Evolutionary conservation across 1,140 invertebrate species (phyloP), one percentile per base, ranked within the genome.

Genomic region (Conopomorpha cramerella): DNA sequence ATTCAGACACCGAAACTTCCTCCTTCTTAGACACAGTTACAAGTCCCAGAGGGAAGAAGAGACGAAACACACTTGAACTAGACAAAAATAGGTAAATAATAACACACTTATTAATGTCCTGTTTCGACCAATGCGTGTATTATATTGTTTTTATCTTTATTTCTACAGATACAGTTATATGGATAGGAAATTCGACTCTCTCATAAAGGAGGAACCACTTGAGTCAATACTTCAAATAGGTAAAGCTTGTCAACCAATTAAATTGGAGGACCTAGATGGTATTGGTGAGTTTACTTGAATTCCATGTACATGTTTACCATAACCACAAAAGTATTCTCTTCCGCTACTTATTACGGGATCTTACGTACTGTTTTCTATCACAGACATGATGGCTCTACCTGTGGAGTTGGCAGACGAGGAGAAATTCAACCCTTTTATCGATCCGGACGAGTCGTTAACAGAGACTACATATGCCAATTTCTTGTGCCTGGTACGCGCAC

Each of bases 391-490:
- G 70, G 66, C 66, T 1, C 36, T 74, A 30, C 70, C 66, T 4
- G 58, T 74, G 19, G 66, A 74, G 36, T 18, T 74, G 32, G 70
- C 59, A 6, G 63, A 74, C 19, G 66, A 74, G 0, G 49, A 53
- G 30, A 55, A 49, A 16, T 51, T 57, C 26, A 55, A 51, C 23
- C 43, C 58, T 39, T 33, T 81, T 82, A 54, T 51, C 82, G 38
- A 88, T 79, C 79, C 85, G 1, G 67, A 72, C 14, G 57, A 62
- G 12, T 55, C 62, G 0, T 31, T 74, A 2, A 72, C 64, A 3
- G 63, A 89, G 64, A 89, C 89, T 30, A 90, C 88, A 0, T 88
- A 93, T 41, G 80, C 86, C 0, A 91, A 87, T 60, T 94, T 92
- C 71, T 86, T 95, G 61, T 90, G 90, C 0, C 67, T 94, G 15